Base-by-base conservation (phyloP, 2,888 invertebrate species). In the Rhagonycha fulva region DNA sequence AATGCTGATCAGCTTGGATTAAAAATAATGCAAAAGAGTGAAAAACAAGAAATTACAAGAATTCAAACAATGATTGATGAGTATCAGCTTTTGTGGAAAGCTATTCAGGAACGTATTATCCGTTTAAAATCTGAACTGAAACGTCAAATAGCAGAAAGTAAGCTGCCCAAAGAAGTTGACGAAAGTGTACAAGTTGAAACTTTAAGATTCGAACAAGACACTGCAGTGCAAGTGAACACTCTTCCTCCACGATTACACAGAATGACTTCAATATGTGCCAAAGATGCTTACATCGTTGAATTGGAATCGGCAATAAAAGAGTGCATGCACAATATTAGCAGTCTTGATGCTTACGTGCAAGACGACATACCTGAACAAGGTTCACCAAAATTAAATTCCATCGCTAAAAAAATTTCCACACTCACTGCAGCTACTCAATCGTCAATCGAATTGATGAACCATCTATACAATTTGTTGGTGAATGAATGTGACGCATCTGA, bases 201-300 rank as follows among this genome's bases (percentile, higher is more conserved):
- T 0, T 88, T 94, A 9, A 92, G 90, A 86, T 93, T 94, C 87
- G 95, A 95, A 84, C 92, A 92, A 14, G 95, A 96, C 83, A 91
- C 92, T 0, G 92, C 93, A 0, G 93, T 95, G 5, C 96, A 96
- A 89, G 96, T 96, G 1, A 93, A 96, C 84, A 96, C 96, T 0
- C 87, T 96, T 62, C 91, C 91, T 0, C 89, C 89, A 63, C 84
- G 85, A 75, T 83, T 92, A 67, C 88, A 90, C 67, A 88, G 90
- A 19, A 91, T 93, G 88, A 93, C 93, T 0, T 92, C 93, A 12
- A 91, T 93, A 77, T 95, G 95, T 62, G 93, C 95, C 4, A 94
- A 94, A 86, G 96, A 96, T 84, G 96, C 95, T 0, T 96, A 96
- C 84, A 88, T 93, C 72, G 92, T 92, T 82, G 96, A 96, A 86